phyloP scores from a whole-genome alignment of 2,797 vertebrate species.

The Loriculus beryllinus region DNA sequence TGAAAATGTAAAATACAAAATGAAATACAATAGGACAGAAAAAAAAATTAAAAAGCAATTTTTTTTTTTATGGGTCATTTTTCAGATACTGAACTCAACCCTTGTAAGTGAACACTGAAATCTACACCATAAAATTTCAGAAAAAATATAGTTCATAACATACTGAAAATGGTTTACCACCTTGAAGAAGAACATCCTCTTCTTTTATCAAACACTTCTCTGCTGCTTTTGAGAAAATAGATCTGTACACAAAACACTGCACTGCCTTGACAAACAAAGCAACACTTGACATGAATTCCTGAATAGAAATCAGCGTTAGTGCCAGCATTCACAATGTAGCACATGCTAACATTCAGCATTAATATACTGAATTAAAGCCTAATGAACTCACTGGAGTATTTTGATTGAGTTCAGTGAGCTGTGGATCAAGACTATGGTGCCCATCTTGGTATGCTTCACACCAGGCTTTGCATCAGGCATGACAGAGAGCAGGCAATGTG shows the following conservation, averaged over 20 bases:
- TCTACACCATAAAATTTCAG: neutral
- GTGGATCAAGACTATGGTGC: neutral
- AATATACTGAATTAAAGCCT: neutral
- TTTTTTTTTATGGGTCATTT: neutral
- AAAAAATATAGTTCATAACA: neutral
- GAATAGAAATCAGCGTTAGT: neutral
- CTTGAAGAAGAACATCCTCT: neutral
- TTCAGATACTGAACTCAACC: neutral
- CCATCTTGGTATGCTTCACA: neutral
- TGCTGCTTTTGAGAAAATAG: conserved; percentile 6
- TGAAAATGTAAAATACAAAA: neutral
- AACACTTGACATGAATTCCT: neutral
- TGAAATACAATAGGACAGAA: neutral
- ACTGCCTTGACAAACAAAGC: neutral
- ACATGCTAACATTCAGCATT: neutral
- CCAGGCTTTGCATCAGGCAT: neutral
- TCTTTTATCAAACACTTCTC: neutral
- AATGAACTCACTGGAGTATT: neutral
- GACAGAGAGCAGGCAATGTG: fast-evolving
- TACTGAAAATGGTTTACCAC: neutral
- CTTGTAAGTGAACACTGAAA: neutral
- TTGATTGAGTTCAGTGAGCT: neutral
- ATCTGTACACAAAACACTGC: neutral
- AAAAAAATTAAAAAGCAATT: neutral
- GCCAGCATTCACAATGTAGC: neutral